phyloP scores from a whole-genome alignment of 2,797 vertebrate genomes.

The Thunnus albacares region DNA sequence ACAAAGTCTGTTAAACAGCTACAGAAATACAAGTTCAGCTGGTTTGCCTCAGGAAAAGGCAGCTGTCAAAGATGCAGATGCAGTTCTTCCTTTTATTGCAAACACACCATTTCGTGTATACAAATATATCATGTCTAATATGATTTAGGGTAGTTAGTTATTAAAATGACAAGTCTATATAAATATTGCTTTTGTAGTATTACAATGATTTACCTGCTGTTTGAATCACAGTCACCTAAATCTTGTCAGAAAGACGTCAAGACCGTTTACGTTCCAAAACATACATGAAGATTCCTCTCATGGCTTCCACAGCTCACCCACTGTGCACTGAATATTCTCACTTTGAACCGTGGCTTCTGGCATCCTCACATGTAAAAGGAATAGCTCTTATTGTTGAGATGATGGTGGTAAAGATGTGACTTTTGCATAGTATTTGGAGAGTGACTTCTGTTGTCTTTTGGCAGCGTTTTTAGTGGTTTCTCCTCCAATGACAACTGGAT shows the following conservation, averaged over 20 bases:
- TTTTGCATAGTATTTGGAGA: slow-evolving; percentile 26
- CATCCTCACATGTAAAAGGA: slow-evolving; percentile 18
- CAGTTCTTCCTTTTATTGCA: background rate
- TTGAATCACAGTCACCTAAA: background rate
- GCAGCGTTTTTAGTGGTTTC: slow-evolving; percentile 36
- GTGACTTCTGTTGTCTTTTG: slow-evolving; percentile 36
- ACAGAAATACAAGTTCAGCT: background rate
- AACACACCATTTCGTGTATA: background rate
- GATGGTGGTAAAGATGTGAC: slow-evolving; percentile 16
- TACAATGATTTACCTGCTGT: background rate
- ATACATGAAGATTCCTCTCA: background rate
- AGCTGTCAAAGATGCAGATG: slow-evolving; percentile 9
- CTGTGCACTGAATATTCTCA: background rate
- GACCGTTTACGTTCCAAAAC: background rate
- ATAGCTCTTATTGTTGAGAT: slow-evolving; percentile 8
- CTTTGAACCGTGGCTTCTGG: slow-evolving; percentile 13
- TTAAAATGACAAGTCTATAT: background rate
- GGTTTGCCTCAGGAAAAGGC: slow-evolving; percentile 6
- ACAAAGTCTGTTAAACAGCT: background rate
- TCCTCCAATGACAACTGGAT: slow-evolving; percentile 50
- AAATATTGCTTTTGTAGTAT: background rate
- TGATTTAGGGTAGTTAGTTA: background rate
- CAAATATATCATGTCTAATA: background rate
- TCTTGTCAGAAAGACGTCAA: slow-evolving; percentile 1
- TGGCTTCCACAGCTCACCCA: slow-evolving; percentile 11